A percentile compares a stretch with the other conserved stretches of the same genome.
These are phyloP conservation scores for Erebia aethiops DNA, from an alignment of 2,888 invertebrate species.

Conservation along the genomic window DNA sequence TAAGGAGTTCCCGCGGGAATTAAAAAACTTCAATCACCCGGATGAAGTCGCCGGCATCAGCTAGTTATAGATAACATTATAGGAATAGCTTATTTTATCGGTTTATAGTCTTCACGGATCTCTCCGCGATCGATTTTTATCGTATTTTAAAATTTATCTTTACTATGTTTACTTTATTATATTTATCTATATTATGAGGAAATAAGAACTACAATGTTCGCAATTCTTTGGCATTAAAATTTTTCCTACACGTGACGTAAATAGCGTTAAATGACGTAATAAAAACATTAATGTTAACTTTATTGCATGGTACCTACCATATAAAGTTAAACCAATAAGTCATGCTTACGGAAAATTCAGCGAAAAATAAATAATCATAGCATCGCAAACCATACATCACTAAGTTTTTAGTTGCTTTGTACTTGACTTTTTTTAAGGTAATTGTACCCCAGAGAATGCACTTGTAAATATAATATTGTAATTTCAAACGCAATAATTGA, in stretches of 20 bases:
- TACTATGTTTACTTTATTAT: too few species aligned
- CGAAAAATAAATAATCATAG: not conserved
- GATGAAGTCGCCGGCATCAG: not conserved
- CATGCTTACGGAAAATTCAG: not conserved
- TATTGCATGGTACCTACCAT: not conserved
- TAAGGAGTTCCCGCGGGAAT: too few species aligned
- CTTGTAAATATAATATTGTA: too few species aligned
- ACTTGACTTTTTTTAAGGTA: too few species aligned
- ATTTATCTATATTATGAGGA: constrained; percentile 5
- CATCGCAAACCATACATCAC: too few species aligned
- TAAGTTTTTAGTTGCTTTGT: too few species aligned
- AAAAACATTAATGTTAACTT: not conserved
- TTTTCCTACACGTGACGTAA: not conserved
- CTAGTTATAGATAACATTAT: not conserved
- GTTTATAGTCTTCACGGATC: not conserved
- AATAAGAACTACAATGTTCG: not conserved
- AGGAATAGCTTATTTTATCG: not conserved
- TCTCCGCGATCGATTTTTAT: not conserved
- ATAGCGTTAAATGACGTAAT: constrained; percentile 3
- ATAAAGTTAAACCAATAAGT: too few species aligned
- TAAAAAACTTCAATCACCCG: too few species aligned
- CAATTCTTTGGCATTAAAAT: not conserved
- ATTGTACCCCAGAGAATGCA: too few species aligned
- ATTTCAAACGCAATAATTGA: too few species aligned
- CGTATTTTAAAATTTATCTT: constrained; percentile 2